A percentile compares a stretch with the other conserved stretches of the same genome.
phyloP scores from a whole-genome alignment of 2,888 invertebrate species.

The Malthinus seriepunctatus region DNA sequence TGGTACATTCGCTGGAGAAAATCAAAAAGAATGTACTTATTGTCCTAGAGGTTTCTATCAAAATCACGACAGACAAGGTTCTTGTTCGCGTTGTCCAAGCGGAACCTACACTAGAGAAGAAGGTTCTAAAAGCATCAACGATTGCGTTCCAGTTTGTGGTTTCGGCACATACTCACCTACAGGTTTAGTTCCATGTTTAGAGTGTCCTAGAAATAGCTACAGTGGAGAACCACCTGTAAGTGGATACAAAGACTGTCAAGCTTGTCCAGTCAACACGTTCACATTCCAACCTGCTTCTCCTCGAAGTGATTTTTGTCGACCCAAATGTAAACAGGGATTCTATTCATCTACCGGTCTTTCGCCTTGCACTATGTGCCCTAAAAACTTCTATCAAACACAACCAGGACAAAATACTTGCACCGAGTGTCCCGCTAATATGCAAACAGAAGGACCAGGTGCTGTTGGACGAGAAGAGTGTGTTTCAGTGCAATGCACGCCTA shows the following conservation, averaged over 20 bases:
- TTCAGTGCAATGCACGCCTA: slow-evolving; percentile 84
- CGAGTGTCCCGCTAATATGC: slow-evolving; percentile 90
- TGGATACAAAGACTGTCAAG: slow-evolving; percentile 91
- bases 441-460: slow-evolving; percentile 79
- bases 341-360: slow-evolving; percentile 88
- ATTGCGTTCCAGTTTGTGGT: slow-evolving; percentile 93
- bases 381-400: slow-evolving; percentile 87
- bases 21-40: slow-evolving; percentile 87
- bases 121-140: slow-evolving; percentile 82
- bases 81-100: slow-evolving; percentile 87
- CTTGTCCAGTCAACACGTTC: slow-evolving; percentile 86
- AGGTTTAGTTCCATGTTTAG: slow-evolving; percentile 89
- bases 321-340: slow-evolving; percentile 86
- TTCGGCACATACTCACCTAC: slow-evolving; percentile 95
- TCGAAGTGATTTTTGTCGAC: slow-evolving; percentile 78
- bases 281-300: slow-evolving; percentile 92
- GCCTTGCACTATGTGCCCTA: slow-evolving; percentile 91
- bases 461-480: slow-evolving; percentile 85
- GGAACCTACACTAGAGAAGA: slow-evolving; percentile 92
- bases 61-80: slow-evolving; percentile 86
- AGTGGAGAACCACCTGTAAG: slow-evolving; percentile 85
- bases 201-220: slow-evolving; percentile 91
- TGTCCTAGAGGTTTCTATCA: slow-evolving; percentile 94
- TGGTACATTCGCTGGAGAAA: slow-evolving; percentile 89
- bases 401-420: slow-evolving; percentile 83